Conservation (phyloP, 2,888 invertebrate species). For the Yponomeuta cagnagella region DNA sequence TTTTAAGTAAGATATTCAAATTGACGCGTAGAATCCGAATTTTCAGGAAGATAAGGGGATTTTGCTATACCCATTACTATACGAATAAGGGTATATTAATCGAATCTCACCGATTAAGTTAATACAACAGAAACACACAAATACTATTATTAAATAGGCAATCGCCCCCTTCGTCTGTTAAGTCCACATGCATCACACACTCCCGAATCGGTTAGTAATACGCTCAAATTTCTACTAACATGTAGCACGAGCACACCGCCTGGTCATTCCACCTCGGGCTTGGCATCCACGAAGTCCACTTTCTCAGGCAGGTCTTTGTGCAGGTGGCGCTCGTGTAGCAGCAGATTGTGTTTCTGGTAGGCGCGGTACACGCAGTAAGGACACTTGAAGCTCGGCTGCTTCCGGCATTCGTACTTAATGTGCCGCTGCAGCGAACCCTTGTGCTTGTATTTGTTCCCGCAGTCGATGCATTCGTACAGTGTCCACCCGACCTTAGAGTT, state of each 20-base stretch:
- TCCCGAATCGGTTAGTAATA: no score
- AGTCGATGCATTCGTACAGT: conserved; percentile 79
- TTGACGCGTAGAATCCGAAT: no score
- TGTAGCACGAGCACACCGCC: conserved; percentile 30
- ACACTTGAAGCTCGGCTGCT: conserved; percentile 82
- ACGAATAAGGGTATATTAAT: no score
- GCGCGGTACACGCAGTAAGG: conserved; percentile 81
- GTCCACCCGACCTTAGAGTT: conserved; percentile 62
- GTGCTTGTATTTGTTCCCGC: conserved; percentile 89
- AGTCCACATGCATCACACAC: not conserved
- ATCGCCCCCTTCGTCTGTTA: not conserved
- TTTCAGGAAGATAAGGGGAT: no score
- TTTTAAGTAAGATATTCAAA: no score
- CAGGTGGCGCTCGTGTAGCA: conserved; percentile 70
- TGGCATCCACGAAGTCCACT: conserved; percentile 58
- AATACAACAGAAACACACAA: no score
- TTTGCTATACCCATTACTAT: no score
- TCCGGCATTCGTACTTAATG: conserved; percentile 84
- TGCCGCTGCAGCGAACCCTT: conserved; percentile 86
- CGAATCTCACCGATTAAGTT: no score
- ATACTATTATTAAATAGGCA: no score
- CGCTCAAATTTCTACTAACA: conserved; percentile 51
- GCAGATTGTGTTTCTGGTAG: conserved; percentile 79
- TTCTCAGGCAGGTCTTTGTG: conserved; percentile 73
- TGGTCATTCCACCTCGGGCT: conserved; percentile 55